Evolutionary conservation across 2,888 invertebrate species (phyloP).

Genomic region (Lumbricus terrestris): DNA sequence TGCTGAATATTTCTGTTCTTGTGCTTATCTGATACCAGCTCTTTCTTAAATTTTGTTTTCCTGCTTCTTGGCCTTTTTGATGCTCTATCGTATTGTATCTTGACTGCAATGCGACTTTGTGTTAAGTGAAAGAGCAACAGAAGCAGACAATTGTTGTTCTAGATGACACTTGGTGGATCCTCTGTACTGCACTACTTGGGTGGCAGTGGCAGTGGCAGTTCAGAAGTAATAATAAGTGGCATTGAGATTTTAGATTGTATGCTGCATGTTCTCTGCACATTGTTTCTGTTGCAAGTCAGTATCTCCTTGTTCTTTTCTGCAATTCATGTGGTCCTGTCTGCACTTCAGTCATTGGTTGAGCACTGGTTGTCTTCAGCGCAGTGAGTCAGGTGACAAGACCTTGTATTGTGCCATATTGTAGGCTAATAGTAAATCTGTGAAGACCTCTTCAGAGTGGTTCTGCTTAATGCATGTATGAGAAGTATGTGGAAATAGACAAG

Average conservation of each 20-base stretch:
- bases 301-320: neutral
- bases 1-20: neutral
- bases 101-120: neutral
- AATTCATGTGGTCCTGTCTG: neutral
- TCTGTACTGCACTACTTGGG: too few relatives aligned
- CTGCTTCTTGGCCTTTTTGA: neutral
- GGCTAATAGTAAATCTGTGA: neutral
- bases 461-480: neutral
- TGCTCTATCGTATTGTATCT: neutral
- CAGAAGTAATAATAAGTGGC: neutral
- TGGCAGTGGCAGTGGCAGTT: neutral
- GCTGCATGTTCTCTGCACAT: neutral
- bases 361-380: neutral
- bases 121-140: neutral
- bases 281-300: neutral
- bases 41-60: neutral
- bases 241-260: neutral
- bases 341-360: neutral
- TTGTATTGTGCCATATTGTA: neutral
- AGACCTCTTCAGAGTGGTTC: neutral
- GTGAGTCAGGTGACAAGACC: neutral
- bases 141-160: too few relatives aligned
- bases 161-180: too few relatives aligned
- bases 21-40: neutral
- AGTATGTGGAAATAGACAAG: neutral